Evolutionary conservation across 2,113 vertebrate genomes (phyloP).

Genomic region (Toxostoma redivivum): DNA sequence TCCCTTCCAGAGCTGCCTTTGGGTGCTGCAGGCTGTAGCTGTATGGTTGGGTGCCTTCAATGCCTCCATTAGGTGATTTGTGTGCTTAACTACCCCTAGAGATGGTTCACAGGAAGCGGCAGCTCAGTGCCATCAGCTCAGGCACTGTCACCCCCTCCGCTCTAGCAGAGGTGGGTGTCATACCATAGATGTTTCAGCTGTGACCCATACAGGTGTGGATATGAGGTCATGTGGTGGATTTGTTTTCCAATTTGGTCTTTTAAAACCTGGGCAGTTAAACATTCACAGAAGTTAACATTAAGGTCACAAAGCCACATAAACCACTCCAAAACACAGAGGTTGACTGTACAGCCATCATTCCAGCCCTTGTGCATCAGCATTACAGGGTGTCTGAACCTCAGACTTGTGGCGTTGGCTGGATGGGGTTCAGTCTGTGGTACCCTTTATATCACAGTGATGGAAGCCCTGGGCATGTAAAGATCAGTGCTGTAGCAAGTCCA

Average conservation of each 20-base stretch:
- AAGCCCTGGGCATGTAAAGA: background rate
- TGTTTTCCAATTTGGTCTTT: background rate
- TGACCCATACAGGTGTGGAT: background rate
- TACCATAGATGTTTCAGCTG: background rate
- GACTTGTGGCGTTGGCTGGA: background rate
- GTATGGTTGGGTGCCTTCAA: too few relatives aligned
- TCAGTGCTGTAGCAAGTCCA: background rate
- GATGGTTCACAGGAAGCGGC: background rate
- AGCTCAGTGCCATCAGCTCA: background rate
- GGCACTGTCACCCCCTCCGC: fast-evolving
- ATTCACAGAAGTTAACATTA: background rate
- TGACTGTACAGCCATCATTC: background rate
- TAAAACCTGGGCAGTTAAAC: background rate
- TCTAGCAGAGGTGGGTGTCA: background rate
- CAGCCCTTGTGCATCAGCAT: background rate
- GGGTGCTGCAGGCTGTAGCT: background rate
- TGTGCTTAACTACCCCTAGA: background rate
- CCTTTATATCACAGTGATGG: background rate
- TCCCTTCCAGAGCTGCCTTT: background rate
- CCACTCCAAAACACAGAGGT: fast-evolving
- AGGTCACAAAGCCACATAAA: slow-evolving; percentile 8
- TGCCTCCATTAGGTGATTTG: background rate
- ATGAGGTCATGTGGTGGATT: background rate
- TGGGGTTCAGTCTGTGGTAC: background rate
- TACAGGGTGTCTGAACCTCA: background rate